Percentiles rank a stretch among this genome's conserved stretches.
These are phyloP conservation scores for Enteromius viviparus DNA, from an alignment of 2,797 vertebrate genomes.

Conservation along the genomic window DNA sequence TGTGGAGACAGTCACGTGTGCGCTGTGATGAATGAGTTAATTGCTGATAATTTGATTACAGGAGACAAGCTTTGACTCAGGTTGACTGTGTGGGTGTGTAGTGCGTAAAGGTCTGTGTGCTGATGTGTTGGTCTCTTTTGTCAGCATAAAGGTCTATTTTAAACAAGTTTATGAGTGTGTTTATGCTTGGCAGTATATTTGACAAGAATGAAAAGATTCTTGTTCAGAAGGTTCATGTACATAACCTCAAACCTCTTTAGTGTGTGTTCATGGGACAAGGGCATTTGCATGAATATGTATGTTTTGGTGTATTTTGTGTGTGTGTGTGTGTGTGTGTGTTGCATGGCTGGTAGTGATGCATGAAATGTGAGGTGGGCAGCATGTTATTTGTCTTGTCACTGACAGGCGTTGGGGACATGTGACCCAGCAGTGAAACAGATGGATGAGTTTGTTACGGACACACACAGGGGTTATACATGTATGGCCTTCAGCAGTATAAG, in stretches of 20 bases:
- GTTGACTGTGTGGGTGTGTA: conserved; percentile 19
- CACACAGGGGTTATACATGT: not conserved
- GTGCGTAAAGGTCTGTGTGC: not conserved
- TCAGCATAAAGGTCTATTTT: not conserved
- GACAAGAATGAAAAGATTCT: not conserved
- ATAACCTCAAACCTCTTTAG: not conserved
- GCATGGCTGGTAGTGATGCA: not conserved
- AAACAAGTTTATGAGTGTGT: not conserved
- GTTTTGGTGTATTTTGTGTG: not conserved
- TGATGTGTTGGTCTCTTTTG: not conserved
- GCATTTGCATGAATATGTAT: not conserved
- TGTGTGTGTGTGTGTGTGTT: conserved; percentile 16
- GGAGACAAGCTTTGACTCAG: conserved; percentile 14
- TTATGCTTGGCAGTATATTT: not conserved
- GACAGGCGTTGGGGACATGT: not conserved
- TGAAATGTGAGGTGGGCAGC: conserved; percentile 34
- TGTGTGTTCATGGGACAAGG: not conserved
- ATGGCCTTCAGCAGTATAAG: not conserved
- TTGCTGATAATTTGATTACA: conserved; percentile 49
- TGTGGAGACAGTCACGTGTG: conserved; percentile 30
- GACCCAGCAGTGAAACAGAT: conserved; percentile 24
- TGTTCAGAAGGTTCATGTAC: not conserved
- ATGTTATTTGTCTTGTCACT: conserved; percentile 30
- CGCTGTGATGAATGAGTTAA: conserved; percentile 51
- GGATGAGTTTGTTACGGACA: conserved; percentile 16